Base-by-base conservation (phyloP, 2,888 invertebrate species). In the Therioaphis trifolii region DNA sequence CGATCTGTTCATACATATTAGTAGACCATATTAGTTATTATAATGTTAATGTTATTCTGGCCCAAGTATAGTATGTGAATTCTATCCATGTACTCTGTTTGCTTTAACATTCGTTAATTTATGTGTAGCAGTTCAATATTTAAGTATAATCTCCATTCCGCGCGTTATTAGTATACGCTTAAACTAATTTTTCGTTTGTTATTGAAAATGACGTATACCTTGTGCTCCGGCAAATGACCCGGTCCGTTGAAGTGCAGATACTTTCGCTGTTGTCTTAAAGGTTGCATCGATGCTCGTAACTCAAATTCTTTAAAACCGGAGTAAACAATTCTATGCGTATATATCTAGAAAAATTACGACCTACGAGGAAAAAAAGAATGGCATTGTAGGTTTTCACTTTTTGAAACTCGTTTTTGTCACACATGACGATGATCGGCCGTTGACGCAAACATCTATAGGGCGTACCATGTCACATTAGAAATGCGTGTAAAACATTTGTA, bases 201-300 rank as follows among this genome's bases (percentile, higher is more conserved):
- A 77, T 77, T 15, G 63, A 77, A 77, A 77, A 77, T 21, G n/a
- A n/a, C 29, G 29, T n/a, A n/a, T 77, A 43, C 58, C 12, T 55
- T 75, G 49, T 24, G 40, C 12, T 43, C 9, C n/a, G 63, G 29
- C 7, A 9, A 72, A n/a, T n/a, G n/a, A n/a, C n/a, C n/a, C n/a
- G n/a, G n/a, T n/a, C n/a, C n/a, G n/a, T n/a, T n/a, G n/a, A n/a
- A n/a, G 49, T 18, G 27, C n/a, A 12, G 27, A 66, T 63, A 82
- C 72, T 82, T 82, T 82, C 80, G 72, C 80, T 82, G 72, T 61
- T 61, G 72, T 82, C 58, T 49, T 46, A 72, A 71, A 49, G 29
- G 79, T 61, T 46, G 43, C 29, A n/a, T n/a, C n/a, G n/a, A n/a
- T n/a, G n/a, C n/a, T 24, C 40, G 24, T 55, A 46, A 40, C 18